Evolutionary conservation across 2,888 invertebrate species (phyloP).

Genomic region (Pristionchus maxplancki): DNA sequence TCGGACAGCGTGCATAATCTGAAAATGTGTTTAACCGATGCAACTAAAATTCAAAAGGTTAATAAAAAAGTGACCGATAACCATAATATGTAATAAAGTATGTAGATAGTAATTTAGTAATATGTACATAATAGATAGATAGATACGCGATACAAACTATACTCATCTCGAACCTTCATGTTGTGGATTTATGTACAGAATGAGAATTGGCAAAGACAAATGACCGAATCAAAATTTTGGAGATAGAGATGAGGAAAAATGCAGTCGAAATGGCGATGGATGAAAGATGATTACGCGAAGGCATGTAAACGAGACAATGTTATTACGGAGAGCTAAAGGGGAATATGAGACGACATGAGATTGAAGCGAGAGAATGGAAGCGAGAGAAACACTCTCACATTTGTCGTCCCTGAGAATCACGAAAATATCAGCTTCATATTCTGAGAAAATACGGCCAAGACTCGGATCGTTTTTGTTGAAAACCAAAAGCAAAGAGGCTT

Average conservation of each 20-base stretch:
- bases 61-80: no score
- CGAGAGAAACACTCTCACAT: background rate
- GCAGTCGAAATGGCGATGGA: background rate
- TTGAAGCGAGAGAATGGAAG: slow-evolving; percentile 6
- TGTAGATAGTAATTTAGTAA: no score
- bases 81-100: no score
- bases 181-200: no score
- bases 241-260: background rate
- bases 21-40: background rate
- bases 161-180: no score
- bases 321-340: background rate
- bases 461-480: no score
- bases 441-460: no score
- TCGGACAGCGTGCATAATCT: slow-evolving; percentile 3
- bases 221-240: no score
- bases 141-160: no score
- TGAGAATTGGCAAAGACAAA: no score
- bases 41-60: background rate
- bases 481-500: no score
- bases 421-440: background rate
- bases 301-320: slow-evolving; percentile 27
- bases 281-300: slow-evolving; percentile 14
- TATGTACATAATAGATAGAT: no score
- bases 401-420: background rate
- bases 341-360: slow-evolving; percentile 10